These are phyloP conservation scores for Pseudotriccus pelzelni DNA, from an alignment of 2,797 vertebrate genomes.

Conservation along the genomic window DNA sequence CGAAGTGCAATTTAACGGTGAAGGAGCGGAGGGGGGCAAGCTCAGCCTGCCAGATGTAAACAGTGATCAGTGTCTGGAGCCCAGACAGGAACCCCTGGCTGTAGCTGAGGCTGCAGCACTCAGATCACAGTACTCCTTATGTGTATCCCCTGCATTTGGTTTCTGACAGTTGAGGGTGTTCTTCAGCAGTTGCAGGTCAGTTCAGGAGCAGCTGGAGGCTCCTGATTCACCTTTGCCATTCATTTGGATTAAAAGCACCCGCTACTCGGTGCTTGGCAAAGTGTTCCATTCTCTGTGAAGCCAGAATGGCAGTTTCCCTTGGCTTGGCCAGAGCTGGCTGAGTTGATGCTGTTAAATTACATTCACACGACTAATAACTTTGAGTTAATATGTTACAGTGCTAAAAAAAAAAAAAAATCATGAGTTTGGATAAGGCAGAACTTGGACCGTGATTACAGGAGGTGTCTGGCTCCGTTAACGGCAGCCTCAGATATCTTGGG, in stretches of 20 bases:
- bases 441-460: not conserved
- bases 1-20: fast-evolving
- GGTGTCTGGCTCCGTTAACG: not conserved
- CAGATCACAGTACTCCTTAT: fast-evolving
- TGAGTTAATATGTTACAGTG: slow-evolving; percentile 57
- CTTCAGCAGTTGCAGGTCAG: not conserved
- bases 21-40: not conserved
- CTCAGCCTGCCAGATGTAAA: fast-evolving
- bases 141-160: fast-evolving
- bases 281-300: not conserved
- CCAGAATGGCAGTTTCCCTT: not conserved
- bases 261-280: fast-evolving
- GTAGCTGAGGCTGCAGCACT: not conserved
- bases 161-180: not conserved
- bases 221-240: not conserved
- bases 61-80: fast-evolving
- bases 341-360: slow-evolving; percentile 11
- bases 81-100: not conserved
- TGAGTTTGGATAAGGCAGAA: not conserved
- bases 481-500: not conserved
- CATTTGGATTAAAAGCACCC: not conserved
- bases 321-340: not conserved
- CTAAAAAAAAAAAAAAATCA: not conserved
- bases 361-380: slow-evolving; percentile 57
- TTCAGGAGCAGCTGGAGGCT: not conserved